These are phyloP conservation scores for Saturnia japonica DNA, from an alignment of 2,888 invertebrate genomes.

Conservation along the genomic window DNA sequence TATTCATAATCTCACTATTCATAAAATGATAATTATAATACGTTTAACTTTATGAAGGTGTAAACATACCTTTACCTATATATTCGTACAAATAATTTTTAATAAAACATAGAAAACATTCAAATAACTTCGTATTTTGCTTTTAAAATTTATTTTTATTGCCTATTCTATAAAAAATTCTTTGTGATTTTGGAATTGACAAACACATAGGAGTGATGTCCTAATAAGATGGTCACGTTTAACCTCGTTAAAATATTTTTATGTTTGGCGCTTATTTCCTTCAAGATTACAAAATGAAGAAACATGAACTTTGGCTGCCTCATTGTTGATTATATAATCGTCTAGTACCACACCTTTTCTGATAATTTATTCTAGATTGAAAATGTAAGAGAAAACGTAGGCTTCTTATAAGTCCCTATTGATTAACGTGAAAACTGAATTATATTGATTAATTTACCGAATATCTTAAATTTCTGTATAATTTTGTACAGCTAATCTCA, in stretches of 20 bases:
- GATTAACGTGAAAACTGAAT: neutral
- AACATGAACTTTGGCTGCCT: neutral
- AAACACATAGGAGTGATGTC: neutral
- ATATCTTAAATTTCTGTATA: neutral
- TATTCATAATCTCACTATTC: too few relatives aligned
- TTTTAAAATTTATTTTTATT: neutral
- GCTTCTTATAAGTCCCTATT: neutral
- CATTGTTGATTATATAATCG: neutral
- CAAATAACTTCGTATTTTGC: neutral
- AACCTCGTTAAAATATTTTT: neutral
- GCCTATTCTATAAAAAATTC: neutral
- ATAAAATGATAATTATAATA: too few relatives aligned
- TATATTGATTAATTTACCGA: neutral
- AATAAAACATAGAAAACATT: too few relatives aligned
- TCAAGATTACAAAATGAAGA: neutral
- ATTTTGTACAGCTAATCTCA: too few relatives aligned
- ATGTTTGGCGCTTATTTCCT: neutral
- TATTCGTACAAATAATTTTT: too few relatives aligned
- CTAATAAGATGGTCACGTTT: constrained; percentile 11
- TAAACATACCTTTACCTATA: too few relatives aligned
- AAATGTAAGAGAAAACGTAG: neutral
- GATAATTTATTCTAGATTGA: neutral
- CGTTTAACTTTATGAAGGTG: too few relatives aligned
- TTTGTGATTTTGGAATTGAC: neutral
- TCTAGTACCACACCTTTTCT: neutral